Evolutionary conservation across 2,888 invertebrate species (phyloP).

Genomic region (Meloe dianella): DNA sequence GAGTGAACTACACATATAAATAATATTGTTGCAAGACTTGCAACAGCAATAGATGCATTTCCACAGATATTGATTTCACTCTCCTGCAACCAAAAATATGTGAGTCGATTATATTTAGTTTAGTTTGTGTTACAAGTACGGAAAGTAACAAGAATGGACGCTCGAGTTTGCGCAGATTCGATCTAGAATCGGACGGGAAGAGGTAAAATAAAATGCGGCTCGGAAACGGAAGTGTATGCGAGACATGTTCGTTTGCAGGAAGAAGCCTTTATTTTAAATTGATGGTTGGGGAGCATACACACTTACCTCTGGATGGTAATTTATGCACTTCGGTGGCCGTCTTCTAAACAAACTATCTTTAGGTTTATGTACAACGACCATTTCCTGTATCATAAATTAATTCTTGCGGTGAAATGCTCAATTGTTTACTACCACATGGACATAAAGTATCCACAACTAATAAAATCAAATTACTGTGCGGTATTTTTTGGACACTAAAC

Average conservation of each 20-base stretch:
- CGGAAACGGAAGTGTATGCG: too few relatives aligned
- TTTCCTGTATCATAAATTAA: constrained; percentile 64
- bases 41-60: constrained; percentile 52
- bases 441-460: constrained; percentile 88
- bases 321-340: constrained; percentile 81
- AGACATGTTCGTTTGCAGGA: too few relatives aligned
- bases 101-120: too few relatives aligned
- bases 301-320: constrained; percentile 86
- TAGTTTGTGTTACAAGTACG: too few relatives aligned
- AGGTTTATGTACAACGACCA: constrained; percentile 64
- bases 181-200: too few relatives aligned
- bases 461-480: constrained; percentile 86
- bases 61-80: constrained; percentile 72
- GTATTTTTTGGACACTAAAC: constrained; percentile 91
- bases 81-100: constrained; percentile 61
- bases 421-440: constrained; percentile 85
- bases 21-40: constrained; percentile 38
- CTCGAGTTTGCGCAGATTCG: too few relatives aligned
- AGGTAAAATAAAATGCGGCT: too few relatives aligned
- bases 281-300: too few relatives aligned
- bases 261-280: too few relatives aligned
- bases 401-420: constrained; percentile 80
- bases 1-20: constrained; percentile 44
- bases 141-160: too few relatives aligned
- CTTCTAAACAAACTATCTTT: constrained; percentile 74